These are phyloP conservation scores for Nephrotoma appendiculata DNA, from an alignment of 2,888 invertebrate genomes.

Conservation along the genomic window DNA sequence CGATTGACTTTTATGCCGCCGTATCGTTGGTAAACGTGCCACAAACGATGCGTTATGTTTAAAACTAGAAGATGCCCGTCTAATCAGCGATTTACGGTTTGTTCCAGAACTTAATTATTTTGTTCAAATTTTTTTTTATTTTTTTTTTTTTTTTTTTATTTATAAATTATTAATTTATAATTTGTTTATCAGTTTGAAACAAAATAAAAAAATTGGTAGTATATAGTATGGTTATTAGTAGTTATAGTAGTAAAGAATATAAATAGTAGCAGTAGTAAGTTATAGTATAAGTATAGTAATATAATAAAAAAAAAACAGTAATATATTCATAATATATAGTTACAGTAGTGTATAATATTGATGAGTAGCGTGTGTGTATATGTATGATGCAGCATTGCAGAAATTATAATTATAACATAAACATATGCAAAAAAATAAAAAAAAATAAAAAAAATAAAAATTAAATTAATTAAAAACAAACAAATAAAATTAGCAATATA, in stretches of 20 bases:
- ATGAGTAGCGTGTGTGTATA: background rate
- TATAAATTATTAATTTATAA: background rate
- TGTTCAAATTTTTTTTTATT: slow-evolving; percentile 10
- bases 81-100: slow-evolving; percentile 31
- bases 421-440: background rate
- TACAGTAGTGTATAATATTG: background rate
- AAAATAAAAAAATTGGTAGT: background rate
- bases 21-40: slow-evolving; percentile 76
- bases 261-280: background rate
- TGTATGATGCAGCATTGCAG: background rate
- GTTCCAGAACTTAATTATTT: slow-evolving; percentile 19
- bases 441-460: background rate
- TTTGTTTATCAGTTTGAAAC: background rate
- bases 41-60: slow-evolving; percentile 90
- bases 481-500: background rate
- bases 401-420: background rate
- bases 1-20: slow-evolving; percentile 64
- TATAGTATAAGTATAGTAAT: background rate
- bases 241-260: background rate
- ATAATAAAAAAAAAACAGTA: background rate
- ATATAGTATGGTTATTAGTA: background rate
- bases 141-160: background rate
- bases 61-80: slow-evolving; percentile 68
- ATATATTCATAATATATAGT: background rate
- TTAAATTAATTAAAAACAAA: background rate